Evolutionary conservation across 2,797 vertebrate genomes (phyloP), one percentile per base, ranked within the genome.

Genomic region (Brachymystax lenok): DNA sequence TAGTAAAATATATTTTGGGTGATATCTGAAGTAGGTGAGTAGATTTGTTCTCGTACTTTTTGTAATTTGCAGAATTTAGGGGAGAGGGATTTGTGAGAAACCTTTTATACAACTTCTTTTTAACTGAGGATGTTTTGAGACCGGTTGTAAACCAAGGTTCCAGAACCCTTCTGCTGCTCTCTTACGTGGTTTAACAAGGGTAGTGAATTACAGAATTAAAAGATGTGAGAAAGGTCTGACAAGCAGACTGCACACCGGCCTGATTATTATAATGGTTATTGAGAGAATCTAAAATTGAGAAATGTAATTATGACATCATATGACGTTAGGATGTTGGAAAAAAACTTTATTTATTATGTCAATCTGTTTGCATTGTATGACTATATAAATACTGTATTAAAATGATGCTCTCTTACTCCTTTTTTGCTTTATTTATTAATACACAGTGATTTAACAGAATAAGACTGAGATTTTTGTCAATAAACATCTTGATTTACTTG

Each of bases 301-400:
- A 51, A 78, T 82, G 7, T 76, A 73, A 80, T 77, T 69, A 82
- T 30, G 33, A 66, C 73, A 54, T 88, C 17, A 5, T 27, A 80
- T 85, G 80, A 78, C 87, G 88, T 82, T 81, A 80, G 73, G 46
- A 71, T 51, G 54, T 59, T 40, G 30, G 54, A 56, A 33, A 73
- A n/a, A 74, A 50, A 82, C 74, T 75, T 54, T 93, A 92, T 92
- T 92, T 91, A 90, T 90, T 86, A 84, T 86, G 76, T 87, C 68
- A 84, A 80, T 89, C 61, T 52, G 82, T 90, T 90, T 89, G 81
- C 74, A 76, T 87, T 69, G 77, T 79, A 61, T 71, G 73, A 85
- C 66, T 79, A 80, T 87, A 74, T 73, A 69, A 88, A 89, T 89
- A 90, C 84, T 89, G 83, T 91, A 93, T 89, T 92, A 91, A 93